Base-by-base conservation (phyloP, 92 coral and sea anemone genomes). In the Virgularia gustaviana region DNA sequence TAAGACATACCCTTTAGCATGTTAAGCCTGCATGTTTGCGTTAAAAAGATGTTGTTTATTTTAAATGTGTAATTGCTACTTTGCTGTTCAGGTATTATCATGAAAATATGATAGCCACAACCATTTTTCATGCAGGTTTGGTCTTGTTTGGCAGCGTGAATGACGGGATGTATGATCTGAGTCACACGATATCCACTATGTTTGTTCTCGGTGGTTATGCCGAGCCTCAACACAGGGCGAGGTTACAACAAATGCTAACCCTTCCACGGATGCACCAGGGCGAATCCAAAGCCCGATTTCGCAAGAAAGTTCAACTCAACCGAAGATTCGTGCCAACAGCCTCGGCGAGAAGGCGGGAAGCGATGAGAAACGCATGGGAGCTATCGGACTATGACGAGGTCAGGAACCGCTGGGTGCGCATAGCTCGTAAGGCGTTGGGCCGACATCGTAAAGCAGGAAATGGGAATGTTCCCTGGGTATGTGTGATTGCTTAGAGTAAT, bases 181-280 rank as follows among this genome's bases (percentile, higher is more conserved):
- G 43, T 68, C 28, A 49, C 25, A 68, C 59, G 44, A 68, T 68
- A 33, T 49, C 75, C 29, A 68, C 25, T 37, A 68, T 68, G 75
- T 68, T 68, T 31, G 75, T 68, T 6, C 75, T 68, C 34, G 75
- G 75, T 35, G 75, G 75, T 68, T 55, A 49, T 24, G 75, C 75
- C 15, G 61, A 68, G n/a, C 75, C 75, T 68, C 75, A 49, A 68
- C 61, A 68, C 51, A 59, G 75, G 18, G 44, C 23, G 8, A 49
- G 75, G 33, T n/a, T 68, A 35, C 75, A 68, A 68, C 75, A 68
- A 68, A 68, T 68, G 15, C 9, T 68, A 36, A 15, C 61, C 16
- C 75, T 68, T 2, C 75, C 75, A n/a, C 75, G 61, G 8, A 68
- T 68, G 75, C 75, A 68, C 35, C 75, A 68, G 36, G 75, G 75